Percentiles rank a stretch among this genome's conserved stretches.
Conservation (phyloP, 2,113 vertebrate species). For the Channa argus region DNA sequence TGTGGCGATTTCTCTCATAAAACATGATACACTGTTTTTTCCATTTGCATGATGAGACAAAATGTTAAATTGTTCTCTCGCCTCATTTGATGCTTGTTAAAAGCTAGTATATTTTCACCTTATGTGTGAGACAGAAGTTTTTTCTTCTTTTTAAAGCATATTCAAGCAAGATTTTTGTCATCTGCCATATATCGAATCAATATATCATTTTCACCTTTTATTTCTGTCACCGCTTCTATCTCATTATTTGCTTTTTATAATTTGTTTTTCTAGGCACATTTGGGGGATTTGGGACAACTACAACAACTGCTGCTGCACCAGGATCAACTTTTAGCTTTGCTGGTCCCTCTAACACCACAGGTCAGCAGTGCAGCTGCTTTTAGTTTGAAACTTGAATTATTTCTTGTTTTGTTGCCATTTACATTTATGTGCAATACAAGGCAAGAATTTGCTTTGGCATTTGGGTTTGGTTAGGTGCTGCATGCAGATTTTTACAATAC, state of each 20-base stretch:
- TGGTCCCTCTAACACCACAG: conserved; percentile 88
- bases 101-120: conserved; percentile 19
- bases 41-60: conserved; percentile 62
- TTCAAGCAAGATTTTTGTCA: background rate
- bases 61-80: conserved; percentile 16
- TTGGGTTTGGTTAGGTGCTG: too few species aligned
- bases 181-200: background rate
- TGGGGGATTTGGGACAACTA: conserved; percentile 91
- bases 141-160: background rate
- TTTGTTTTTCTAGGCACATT: conserved; percentile 85
- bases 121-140: conserved; percentile 1
- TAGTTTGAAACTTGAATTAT: background rate
- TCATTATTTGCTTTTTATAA: conserved; percentile 25
- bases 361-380: conserved; percentile 55
- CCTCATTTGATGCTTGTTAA: conserved; percentile 22
- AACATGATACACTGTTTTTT: conserved; percentile 22
- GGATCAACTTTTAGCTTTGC: conserved; percentile 92
- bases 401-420: background rate
- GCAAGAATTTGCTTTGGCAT: too few species aligned
- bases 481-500: too few species aligned
- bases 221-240: background rate
- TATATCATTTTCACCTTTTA: background rate
- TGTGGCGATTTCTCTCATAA: conserved; percentile 26
- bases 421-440: background rate
- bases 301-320: conserved; percentile 82